Percentiles rank a stretch among this genome's conserved stretches.
Conservation (phyloP, 92 coral and sea anemone species). For the Umimayanthus chanpuru region DNA sequence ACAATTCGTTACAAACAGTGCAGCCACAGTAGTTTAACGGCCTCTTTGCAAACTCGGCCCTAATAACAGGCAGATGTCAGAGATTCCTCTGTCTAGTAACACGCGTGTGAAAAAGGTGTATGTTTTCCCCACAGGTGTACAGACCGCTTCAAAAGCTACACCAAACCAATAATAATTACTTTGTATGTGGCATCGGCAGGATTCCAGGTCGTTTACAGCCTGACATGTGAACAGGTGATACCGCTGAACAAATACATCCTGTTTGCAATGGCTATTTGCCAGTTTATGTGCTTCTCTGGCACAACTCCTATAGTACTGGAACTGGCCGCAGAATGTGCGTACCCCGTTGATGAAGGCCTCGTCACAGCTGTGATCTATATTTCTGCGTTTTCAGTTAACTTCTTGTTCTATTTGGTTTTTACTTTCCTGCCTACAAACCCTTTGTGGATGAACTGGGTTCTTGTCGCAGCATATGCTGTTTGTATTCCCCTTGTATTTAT, state of each 20-base stretch:
- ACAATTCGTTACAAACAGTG: no score
- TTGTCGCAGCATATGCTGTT: constrained; percentile 36
- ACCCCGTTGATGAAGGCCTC: constrained; percentile 54
- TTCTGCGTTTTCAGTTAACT: constrained; percentile 36
- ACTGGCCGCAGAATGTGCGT: constrained; percentile 53
- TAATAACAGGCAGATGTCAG: no score
- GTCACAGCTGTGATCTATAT: constrained; percentile 37
- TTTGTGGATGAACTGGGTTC: constrained; percentile 56
- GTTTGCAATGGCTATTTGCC: constrained; percentile 34
- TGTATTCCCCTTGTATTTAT: constrained; percentile 3
- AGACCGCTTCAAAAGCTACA: constrained; percentile 48
- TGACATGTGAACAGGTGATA: constrained; percentile 45
- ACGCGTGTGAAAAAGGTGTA: no score
- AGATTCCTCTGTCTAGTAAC: no score
- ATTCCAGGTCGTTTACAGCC: constrained; percentile 42
- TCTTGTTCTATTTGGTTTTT: constrained; percentile 42
- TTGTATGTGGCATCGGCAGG: constrained; percentile 42
- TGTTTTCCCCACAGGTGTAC: constrained; percentile 34
- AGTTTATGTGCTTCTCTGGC: constrained; percentile 53
- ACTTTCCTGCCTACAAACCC: constrained; percentile 41
- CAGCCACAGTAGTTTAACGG: no score
- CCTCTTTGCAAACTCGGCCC: background rate
- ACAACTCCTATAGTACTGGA: constrained; percentile 50
- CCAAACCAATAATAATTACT: constrained; percentile 34
- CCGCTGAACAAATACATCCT: constrained; percentile 42